Percentiles rank a stretch among this genome's conserved stretches.
These are phyloP conservation scores for Mus spicilegus DNA, from an alignment of 2,113 vertebrate species.

Conservation along the genomic window DNA sequence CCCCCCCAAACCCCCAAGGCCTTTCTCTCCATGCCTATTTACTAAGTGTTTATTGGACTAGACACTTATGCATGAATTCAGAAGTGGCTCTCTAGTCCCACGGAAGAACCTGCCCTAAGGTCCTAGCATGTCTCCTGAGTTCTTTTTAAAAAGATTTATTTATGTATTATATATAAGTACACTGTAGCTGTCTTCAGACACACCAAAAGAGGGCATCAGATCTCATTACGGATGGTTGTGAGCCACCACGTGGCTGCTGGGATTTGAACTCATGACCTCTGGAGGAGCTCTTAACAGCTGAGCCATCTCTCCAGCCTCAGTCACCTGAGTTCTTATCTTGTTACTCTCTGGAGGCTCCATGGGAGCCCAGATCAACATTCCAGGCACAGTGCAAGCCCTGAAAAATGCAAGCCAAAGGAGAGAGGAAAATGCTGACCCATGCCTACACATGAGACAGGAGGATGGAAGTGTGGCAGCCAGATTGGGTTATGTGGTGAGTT, in stretches of 20 bases:
- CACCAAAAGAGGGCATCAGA: too few species aligned
- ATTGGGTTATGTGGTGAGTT: neutral
- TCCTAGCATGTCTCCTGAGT: neutral
- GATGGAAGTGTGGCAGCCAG: neutral
- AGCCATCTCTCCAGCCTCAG: too few species aligned
- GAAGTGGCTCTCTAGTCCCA: neutral
- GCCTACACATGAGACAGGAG: neutral
- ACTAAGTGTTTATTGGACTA: neutral
- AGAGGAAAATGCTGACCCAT: neutral
- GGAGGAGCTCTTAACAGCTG: too few species aligned
- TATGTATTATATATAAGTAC: too few species aligned
- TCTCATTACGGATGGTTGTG: too few species aligned
- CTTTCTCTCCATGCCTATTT: neutral
- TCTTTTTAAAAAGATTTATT: too few species aligned
- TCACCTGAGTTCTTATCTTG: too few species aligned
- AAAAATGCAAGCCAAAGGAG: neutral
- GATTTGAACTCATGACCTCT: too few species aligned
- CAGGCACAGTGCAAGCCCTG: neutral
- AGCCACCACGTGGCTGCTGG: too few species aligned
- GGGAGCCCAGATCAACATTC: neutral
- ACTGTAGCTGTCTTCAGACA: too few species aligned
- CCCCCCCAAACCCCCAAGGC: neutral
- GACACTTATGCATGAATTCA: too few species aligned
- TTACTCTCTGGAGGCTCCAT: neutral
- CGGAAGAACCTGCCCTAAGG: neutral